Conservation (phyloP, 2,888 invertebrate genomes). For the Papilio gigon region DNA sequence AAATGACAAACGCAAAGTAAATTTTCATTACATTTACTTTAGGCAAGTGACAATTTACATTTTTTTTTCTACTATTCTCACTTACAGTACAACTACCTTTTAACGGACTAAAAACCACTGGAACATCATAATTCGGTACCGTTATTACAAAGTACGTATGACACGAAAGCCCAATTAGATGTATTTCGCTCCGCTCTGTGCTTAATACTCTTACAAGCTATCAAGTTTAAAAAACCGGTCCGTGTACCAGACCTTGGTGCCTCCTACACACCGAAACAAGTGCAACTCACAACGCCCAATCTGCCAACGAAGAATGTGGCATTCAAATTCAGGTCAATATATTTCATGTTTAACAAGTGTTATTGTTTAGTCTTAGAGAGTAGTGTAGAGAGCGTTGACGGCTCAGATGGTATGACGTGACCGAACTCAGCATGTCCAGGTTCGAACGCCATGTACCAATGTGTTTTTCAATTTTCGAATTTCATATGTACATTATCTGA, state of each 20-base stretch:
- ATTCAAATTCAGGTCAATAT: constrained; percentile 33
- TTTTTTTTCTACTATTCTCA: background rate
- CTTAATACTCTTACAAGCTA: constrained; percentile 14
- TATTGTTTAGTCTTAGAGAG: background rate
- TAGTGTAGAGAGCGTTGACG: too few relatives aligned
- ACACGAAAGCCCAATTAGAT: constrained; percentile 29
- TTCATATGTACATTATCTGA: too few relatives aligned
- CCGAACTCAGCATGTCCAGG: too few relatives aligned
- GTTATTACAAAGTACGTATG: constrained; percentile 8
- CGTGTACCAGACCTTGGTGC: constrained; percentile 41
- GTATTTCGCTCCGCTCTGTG: constrained; percentile 14
- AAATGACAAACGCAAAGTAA: too few relatives aligned
- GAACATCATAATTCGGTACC: constrained; percentile 7
- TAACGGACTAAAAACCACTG: background rate
- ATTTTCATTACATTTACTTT: too few relatives aligned
- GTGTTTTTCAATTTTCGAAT: too few relatives aligned
- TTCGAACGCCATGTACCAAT: too few relatives aligned
- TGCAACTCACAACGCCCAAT: constrained; percentile 11
- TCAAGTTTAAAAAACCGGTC: constrained; percentile 38
- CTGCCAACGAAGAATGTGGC: constrained; percentile 20
- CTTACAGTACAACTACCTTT: background rate
- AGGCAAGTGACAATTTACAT: too few relatives aligned
- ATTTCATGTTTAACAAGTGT: background rate
- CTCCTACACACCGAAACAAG: constrained; percentile 29
- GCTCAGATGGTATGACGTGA: too few relatives aligned